These are phyloP conservation scores for Acrocephalus scirpaceus DNA, from an alignment of 2,797 vertebrate genomes.

Conservation along the genomic window DNA sequence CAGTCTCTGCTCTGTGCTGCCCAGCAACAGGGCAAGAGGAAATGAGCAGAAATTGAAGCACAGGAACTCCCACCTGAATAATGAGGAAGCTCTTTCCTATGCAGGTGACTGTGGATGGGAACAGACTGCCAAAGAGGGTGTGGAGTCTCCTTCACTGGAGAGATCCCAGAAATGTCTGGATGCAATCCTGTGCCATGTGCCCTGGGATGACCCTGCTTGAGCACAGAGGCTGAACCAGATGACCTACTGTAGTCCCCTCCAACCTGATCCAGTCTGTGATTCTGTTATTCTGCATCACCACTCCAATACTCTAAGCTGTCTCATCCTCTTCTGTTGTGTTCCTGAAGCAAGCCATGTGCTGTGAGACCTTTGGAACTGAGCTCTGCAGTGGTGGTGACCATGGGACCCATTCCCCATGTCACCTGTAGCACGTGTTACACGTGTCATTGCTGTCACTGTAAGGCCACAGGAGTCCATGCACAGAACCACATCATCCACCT, in stretches of 20 bases:
- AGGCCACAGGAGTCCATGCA: not conserved
- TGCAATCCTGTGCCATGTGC: not conserved
- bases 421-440: rapidly evolving
- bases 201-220: not conserved
- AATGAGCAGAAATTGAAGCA: not conserved
- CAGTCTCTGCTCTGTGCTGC: not conserved
- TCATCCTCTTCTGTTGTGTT: not conserved
- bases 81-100: not conserved
- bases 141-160: not conserved
- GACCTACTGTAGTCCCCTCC: not conserved
- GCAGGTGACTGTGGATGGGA: not conserved
- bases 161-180: not conserved
- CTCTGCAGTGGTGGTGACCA: not conserved
- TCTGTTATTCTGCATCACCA: not conserved
- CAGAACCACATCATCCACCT: not conserved
- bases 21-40: not conserved
- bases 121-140: not conserved
- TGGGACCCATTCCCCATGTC: not conserved
- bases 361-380: not conserved
- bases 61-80: not conserved
- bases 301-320: not conserved
- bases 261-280: not conserved
- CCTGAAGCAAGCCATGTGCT: rapidly evolving
- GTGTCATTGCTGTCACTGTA: rapidly evolving
- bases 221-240: not conserved